phyloP scores from a whole-genome alignment of 1,140 invertebrate species.

The Arctopsyche grandis region DNA sequence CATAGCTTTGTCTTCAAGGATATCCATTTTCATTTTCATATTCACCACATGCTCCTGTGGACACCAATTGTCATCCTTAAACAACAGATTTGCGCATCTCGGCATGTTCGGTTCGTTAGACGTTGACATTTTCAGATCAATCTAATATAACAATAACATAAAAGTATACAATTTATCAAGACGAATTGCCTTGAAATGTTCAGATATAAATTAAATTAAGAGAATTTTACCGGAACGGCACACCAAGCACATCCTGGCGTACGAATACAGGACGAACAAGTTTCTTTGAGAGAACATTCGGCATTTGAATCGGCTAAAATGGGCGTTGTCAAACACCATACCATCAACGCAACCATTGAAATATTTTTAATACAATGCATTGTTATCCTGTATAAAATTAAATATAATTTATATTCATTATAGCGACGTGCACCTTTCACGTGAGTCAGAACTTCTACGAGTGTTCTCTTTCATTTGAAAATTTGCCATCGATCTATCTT shows the following conservation, averaged over 20 bases:
- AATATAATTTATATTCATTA: no score
- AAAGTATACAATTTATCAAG: not conserved
- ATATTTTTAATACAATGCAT: not conserved
- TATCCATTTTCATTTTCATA: not conserved
- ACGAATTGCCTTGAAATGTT: not conserved
- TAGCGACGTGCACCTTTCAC: no score
- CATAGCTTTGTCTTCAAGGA: conserved; percentile 10
- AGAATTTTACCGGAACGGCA: not conserved
- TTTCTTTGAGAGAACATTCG: conserved; percentile 11
- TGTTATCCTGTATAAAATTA: no score
- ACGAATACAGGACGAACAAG: conserved; percentile 23
- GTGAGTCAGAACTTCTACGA: no score
- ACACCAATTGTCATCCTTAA: conserved; percentile 1
- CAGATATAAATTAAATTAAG: not conserved
- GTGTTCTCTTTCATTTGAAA: no score
- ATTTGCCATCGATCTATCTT: no score
- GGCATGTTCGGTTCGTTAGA: not conserved
- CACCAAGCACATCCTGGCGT: conserved; percentile 31
- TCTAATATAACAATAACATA: not conserved
- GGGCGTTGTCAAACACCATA: not conserved
- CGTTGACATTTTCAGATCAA: not conserved
- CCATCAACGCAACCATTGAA: not conserved
- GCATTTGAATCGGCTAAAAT: not conserved
- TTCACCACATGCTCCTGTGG: not conserved
- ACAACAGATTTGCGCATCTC: not conserved